phyloP scores from a whole-genome alignment of 2,113 vertebrate species.

The Microtus montanus region DNA sequence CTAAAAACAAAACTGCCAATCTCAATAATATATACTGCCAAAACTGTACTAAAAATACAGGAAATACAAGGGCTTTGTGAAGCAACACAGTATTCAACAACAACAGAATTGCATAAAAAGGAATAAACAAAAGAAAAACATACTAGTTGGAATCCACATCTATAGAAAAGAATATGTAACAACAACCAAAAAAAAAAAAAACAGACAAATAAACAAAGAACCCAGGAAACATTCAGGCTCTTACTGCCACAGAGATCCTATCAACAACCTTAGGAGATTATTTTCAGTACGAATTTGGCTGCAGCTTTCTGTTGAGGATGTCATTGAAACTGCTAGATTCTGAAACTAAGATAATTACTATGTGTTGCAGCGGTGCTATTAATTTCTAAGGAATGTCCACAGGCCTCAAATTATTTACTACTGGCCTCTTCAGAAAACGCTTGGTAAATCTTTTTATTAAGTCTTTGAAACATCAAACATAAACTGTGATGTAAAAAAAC shows the following conservation, averaged over 20 bases:
- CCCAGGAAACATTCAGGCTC: background rate
- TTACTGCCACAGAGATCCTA: background rate
- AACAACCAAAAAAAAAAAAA: background rate
- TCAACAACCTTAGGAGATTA: background rate
- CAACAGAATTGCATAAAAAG: background rate
- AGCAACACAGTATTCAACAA: background rate
- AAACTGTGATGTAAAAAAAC: background rate
- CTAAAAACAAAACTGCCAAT: background rate
- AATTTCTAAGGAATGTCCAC: background rate
- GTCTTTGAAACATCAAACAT: constrained; percentile 2
- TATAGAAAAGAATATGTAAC: background rate
- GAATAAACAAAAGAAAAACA: background rate
- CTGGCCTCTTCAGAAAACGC: constrained; percentile 9
- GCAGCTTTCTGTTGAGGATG: background rate
- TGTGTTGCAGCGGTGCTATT: background rate
- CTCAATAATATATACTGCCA: background rate
- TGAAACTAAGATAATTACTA: background rate
- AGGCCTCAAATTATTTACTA: constrained; percentile 35
- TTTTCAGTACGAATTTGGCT: background rate
- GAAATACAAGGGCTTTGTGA: background rate
- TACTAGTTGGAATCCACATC: background rate
- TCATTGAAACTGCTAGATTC: background rate
- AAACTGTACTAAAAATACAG: constrained; percentile 10
- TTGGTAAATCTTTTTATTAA: background rate
- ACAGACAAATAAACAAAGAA: background rate